phyloP scores from a whole-genome alignment of 2,797 vertebrate genomes.

The Chiroxiphia lanceolata region DNA sequence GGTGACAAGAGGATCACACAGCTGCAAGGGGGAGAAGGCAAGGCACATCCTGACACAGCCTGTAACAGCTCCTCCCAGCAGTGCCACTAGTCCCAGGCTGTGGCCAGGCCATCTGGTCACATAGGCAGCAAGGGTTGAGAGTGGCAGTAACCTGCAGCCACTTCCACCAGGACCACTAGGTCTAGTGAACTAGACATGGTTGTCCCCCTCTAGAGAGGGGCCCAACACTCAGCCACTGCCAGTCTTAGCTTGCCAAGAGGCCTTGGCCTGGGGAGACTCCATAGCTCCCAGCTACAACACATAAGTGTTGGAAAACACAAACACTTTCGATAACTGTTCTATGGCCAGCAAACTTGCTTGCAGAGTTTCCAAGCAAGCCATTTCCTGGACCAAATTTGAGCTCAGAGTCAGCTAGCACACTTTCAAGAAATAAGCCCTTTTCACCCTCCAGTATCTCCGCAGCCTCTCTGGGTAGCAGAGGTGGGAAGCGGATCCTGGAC shows the following conservation, averaged over 20 bases:
- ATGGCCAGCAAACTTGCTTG: neutral
- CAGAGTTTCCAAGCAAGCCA: neutral
- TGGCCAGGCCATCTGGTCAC: neutral
- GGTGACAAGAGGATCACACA: accelerated
- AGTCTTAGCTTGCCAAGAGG: neutral
- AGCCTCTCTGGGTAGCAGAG: neutral
- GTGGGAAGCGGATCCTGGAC: neutral
- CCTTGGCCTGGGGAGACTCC: neutral
- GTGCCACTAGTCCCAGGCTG: neutral
- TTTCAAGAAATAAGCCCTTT: neutral
- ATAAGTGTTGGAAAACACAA: neutral
- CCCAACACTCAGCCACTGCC: neutral
- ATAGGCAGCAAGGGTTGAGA: neutral
- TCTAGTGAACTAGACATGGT: neutral
- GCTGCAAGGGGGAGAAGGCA: neutral
- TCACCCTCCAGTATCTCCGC: neutral
- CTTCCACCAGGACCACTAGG: neutral
- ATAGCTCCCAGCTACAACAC: neutral
- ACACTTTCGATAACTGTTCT: neutral
- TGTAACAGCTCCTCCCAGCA: neutral
- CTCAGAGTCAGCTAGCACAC: neutral
- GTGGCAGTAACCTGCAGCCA: neutral
- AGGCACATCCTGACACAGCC: neutral
- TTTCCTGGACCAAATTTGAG: neutral
- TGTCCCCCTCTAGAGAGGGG: neutral